phyloP scores from a whole-genome alignment of 2,888 invertebrate species.

The Nomada ferruginata region DNA sequence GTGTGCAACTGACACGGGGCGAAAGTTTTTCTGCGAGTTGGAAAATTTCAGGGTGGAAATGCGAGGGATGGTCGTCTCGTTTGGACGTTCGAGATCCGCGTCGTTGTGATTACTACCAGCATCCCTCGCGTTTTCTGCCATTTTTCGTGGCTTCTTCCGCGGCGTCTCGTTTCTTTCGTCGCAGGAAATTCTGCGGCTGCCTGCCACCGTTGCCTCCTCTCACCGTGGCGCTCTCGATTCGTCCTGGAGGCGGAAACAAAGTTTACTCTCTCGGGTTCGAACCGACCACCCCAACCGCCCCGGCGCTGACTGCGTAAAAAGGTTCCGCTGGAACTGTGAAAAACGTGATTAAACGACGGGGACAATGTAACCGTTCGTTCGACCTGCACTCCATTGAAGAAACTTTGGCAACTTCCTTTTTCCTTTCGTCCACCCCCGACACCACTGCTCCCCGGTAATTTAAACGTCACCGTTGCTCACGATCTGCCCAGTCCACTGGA shows the following conservation, averaged over 20 bases:
- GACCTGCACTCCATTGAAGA: constrained; percentile 38
- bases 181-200: constrained; percentile 21
- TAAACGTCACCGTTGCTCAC: constrained; percentile 47
- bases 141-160: constrained; percentile 33
- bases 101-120: constrained; percentile 62
- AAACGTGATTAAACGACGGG: constrained; percentile 70
- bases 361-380: constrained; percentile 60
- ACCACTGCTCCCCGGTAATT: constrained; percentile 47
- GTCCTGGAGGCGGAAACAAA: constrained; percentile 53
- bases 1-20: constrained; percentile 34
- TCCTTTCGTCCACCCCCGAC: constrained; percentile 9
- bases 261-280: constrained; percentile 58
- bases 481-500: background rate
- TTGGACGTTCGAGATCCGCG: constrained; percentile 54
- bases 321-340: constrained; percentile 57
- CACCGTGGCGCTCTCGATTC: background rate
- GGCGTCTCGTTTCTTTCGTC: constrained; percentile 35
- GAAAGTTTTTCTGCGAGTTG: constrained; percentile 66
- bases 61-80: constrained; percentile 46
- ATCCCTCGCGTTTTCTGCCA: constrained; percentile 23
- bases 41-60: constrained; percentile 65
- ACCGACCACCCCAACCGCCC: background rate
- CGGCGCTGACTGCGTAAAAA: constrained; percentile 52
- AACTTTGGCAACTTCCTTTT: constrained; percentile 55
- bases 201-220: background rate